Evolutionary conservation across 1,140 invertebrate species (phyloP).

Genomic region (Bombus breviceps): DNA sequence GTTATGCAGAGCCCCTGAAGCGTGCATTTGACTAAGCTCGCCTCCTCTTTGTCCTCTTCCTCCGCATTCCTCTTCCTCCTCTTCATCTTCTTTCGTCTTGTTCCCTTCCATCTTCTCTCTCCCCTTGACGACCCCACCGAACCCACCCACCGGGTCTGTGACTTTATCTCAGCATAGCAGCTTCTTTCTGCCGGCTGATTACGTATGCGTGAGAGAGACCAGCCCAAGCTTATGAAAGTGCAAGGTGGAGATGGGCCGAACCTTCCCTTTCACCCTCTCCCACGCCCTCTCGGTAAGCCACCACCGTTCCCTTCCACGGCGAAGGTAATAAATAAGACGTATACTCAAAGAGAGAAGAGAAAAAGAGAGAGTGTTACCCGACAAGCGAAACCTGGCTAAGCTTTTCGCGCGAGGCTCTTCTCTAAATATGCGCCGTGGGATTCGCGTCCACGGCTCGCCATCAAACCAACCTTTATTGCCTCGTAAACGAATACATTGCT

Average conservation of each 20-base stretch:
- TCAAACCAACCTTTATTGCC: slow-evolving; percentile 29
- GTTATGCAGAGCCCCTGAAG: slow-evolving; percentile 73
- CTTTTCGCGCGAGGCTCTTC: slow-evolving; percentile 39
- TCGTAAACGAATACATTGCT: slow-evolving; percentile 41
- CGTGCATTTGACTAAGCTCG: slow-evolving; percentile 74
- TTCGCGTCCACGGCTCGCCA: not conserved
- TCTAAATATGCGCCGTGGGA: slow-evolving; percentile 24
- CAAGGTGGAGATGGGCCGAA: slow-evolving; percentile 48
- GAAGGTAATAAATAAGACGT: slow-evolving; percentile 66
- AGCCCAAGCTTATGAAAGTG: slow-evolving; percentile 64
- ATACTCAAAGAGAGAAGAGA: slow-evolving; percentile 3
- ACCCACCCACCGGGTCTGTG: slow-evolving; percentile 41
- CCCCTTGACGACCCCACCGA: not conserved
- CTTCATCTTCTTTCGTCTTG: slow-evolving; percentile 39
- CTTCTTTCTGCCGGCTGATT: slow-evolving; percentile 68
- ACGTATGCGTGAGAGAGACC: slow-evolving; percentile 69
- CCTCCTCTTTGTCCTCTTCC: slow-evolving; percentile 28
- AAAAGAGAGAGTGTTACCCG: slow-evolving; percentile 38
- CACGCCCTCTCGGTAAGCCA: not conserved
- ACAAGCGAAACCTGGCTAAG: slow-evolving; percentile 35
- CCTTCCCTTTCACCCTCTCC: not conserved
- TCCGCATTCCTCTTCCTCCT: slow-evolving; percentile 14
- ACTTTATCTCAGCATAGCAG: slow-evolving; percentile 67
- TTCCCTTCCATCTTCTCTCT: slow-evolving; percentile 2
- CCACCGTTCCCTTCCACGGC: slow-evolving; percentile 34